phyloP scores from a whole-genome alignment of 2,888 invertebrate species.

The Caenorhabditis sp. region DNA sequence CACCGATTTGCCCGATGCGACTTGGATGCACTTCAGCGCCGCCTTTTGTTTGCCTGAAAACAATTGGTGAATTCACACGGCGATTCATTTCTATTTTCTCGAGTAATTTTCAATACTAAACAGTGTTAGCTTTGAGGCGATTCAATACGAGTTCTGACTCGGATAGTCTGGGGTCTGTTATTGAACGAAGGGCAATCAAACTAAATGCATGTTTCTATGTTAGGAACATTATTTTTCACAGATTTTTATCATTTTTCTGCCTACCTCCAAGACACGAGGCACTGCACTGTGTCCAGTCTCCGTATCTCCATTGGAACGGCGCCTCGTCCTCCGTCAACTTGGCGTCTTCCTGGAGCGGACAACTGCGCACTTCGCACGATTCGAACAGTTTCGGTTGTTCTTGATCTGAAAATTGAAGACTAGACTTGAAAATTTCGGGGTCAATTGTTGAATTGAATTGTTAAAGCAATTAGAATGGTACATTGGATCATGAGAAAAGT shows the following conservation, averaged over 20 bases:
- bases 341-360: constrained; percentile 70
- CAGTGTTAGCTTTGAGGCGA: too few relatives aligned
- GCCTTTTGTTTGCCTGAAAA: constrained; percentile 73
- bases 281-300: constrained; percentile 86
- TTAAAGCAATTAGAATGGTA: too few relatives aligned
- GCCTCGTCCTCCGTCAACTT: constrained; percentile 54
- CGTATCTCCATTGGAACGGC: constrained; percentile 72
- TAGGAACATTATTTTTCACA: not conserved
- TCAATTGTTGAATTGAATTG: too few relatives aligned
- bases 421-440: too few relatives aligned
- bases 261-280: constrained; percentile 89
- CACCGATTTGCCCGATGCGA: constrained; percentile 85
- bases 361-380: constrained; percentile 73
- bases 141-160: too few relatives aligned
- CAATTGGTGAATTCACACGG: not conserved
- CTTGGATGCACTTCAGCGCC: constrained; percentile 70
- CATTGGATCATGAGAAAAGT: too few relatives aligned
- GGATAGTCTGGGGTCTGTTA: too few relatives aligned
- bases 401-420: constrained; percentile 58
- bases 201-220: too few relatives aligned
- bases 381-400: constrained; percentile 75
- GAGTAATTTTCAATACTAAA: too few relatives aligned
- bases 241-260: not conserved
- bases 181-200: too few relatives aligned
- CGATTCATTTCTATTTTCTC: too few relatives aligned